Conservation (phyloP, 2,113 vertebrate genomes). For the Tychaedon coryphoeus region DNA sequence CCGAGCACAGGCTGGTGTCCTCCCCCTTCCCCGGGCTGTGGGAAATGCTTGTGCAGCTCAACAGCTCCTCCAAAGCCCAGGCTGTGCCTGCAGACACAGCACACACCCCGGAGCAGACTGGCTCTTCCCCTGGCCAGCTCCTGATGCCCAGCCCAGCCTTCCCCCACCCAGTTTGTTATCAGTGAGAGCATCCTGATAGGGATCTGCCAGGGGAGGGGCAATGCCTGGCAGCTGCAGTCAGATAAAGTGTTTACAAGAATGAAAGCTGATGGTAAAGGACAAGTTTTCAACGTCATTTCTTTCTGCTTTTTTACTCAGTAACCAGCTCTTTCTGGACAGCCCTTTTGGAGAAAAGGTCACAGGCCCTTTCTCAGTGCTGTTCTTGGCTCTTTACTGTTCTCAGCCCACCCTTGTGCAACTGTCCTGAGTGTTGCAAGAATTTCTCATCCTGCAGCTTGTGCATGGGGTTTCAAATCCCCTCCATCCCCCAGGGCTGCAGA, state of each 20-base stretch:
- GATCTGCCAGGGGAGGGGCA: neutral
- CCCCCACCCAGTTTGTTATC: neutral
- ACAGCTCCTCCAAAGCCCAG: neutral
- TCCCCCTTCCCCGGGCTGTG: accelerated
- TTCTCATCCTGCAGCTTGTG: neutral
- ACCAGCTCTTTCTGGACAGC: neutral
- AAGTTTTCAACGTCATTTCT: neutral
- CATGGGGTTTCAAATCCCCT: accelerated
- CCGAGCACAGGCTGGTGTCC: neutral
- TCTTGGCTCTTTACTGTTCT: neutral
- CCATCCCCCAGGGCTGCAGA: neutral
- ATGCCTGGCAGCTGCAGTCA: neutral
- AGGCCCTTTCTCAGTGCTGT: accelerated
- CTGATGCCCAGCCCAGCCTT: neutral
- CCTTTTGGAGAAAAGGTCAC: accelerated
- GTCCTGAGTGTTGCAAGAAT: accelerated
- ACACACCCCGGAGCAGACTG: neutral
- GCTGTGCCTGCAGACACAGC: accelerated
- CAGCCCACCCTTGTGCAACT: neutral
- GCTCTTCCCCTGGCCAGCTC: neutral
- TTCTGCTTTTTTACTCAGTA: neutral
- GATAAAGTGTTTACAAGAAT: neutral
- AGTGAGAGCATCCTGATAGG: neutral
- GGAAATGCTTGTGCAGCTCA: neutral
- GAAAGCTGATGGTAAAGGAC: neutral